Percentiles rank a stretch among this genome's conserved stretches.
phyloP scores from a whole-genome alignment of 2,797 vertebrate genomes.

The Platalea minor region DNA sequence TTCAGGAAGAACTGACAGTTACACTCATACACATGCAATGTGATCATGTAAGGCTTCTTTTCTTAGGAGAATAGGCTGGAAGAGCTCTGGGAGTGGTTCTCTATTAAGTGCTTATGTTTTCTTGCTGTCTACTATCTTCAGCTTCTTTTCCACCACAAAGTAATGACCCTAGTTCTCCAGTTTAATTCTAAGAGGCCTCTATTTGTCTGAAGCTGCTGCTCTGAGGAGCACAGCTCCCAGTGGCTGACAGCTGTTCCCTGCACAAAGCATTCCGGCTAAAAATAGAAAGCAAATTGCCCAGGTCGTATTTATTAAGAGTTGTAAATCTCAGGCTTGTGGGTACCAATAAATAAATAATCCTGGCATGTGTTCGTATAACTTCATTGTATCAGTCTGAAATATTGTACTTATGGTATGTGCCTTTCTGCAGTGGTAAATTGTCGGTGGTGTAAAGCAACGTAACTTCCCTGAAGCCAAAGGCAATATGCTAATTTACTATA shows the following conservation, averaged over 20 bases:
- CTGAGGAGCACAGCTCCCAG: conserved; percentile 15
- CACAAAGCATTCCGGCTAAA: conserved; percentile 36
- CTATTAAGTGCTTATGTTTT: not conserved
- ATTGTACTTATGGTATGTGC: not conserved
- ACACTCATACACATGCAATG: accelerated
- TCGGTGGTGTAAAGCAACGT: not conserved
- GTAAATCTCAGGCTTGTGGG: conserved; percentile 31
- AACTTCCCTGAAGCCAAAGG: conserved; percentile 5
- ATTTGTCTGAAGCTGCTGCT: conserved; percentile 39
- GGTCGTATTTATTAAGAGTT: conserved; percentile 29
- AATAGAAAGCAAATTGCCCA: conserved; percentile 47
- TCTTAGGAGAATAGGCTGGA: not conserved
- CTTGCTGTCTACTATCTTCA: not conserved
- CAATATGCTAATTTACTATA: conserved; percentile 30
- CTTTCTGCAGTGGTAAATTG: not conserved
- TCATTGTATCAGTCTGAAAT: conserved; percentile 36
- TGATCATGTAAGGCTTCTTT: not conserved
- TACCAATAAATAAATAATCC: conserved; percentile 59
- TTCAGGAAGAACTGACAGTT: not conserved
- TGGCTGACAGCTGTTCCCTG: conserved; percentile 37
- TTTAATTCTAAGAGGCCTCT: conserved; percentile 23
- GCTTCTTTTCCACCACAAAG: not conserved
- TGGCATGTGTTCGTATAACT: not conserved
- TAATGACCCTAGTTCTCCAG: not conserved
- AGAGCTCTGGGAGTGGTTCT: not conserved